Conservation (phyloP, 2,113 vertebrate species). For the Myotis davidii region DNA sequence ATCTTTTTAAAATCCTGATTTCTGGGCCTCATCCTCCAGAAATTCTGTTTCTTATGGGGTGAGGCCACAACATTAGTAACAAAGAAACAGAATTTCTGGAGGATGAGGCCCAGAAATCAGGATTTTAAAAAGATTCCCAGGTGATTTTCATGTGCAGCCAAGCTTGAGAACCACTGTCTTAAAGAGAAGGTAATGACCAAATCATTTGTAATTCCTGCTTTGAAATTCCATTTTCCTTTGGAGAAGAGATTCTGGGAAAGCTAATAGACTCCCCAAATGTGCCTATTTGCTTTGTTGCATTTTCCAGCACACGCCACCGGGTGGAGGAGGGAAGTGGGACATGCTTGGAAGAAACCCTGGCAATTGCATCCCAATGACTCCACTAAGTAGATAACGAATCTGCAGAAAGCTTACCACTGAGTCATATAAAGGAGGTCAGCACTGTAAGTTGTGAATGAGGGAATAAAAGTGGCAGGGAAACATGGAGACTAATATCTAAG, state of each 20-base stretch:
- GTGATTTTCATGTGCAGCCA: no score
- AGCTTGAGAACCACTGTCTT: no score
- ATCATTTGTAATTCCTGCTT: background rate
- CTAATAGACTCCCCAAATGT: background rate
- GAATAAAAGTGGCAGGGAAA: background rate
- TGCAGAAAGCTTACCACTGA: background rate
- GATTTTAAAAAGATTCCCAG: no score
- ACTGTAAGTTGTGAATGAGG: background rate
- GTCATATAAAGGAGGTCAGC: background rate
- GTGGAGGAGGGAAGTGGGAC: background rate
- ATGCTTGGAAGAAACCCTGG: background rate
- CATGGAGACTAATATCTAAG: background rate
- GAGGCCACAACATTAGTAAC: no score
- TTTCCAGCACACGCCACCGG: background rate
- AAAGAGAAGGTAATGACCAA: background rate
- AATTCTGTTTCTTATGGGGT: no score
- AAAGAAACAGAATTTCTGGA: no score
- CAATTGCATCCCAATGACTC: background rate
- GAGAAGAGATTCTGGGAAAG: background rate
- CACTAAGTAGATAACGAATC: background rate
- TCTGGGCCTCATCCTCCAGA: no score
- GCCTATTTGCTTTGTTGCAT: background rate
- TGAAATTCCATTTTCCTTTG: background rate
- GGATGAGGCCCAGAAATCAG: no score
- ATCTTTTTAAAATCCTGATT: no score